These are phyloP conservation scores for Pachliopta kotzebuea DNA, from an alignment of 2,888 invertebrate genomes.

Conservation along the genomic window DNA sequence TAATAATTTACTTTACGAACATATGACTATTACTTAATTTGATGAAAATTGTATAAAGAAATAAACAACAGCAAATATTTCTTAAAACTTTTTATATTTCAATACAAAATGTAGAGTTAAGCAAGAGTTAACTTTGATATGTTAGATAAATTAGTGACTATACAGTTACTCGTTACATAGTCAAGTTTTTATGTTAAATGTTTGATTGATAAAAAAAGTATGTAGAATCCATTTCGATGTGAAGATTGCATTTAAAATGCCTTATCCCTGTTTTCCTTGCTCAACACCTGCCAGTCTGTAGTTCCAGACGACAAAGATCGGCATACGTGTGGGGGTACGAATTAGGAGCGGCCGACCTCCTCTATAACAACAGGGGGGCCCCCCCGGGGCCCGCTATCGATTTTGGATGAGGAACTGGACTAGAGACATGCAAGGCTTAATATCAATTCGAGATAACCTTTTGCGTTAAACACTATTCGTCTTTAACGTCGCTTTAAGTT, in stretches of 20 bases:
- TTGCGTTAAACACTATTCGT: constrained; percentile 31
- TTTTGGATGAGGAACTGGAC: constrained; percentile 79
- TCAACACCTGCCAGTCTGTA: constrained; percentile 42
- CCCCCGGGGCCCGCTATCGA: constrained; percentile 68
- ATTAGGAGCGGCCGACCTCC: constrained; percentile 66
- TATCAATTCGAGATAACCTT: constrained; percentile 73
- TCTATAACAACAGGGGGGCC: constrained; percentile 66
- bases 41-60: too few species aligned
- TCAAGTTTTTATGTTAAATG: too few species aligned
- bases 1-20: too few species aligned
- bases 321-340: constrained; percentile 58
- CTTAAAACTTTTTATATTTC: too few species aligned
- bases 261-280: constrained; percentile 28
- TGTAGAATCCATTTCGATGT: too few species aligned
- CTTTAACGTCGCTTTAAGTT: constrained; percentile 8
- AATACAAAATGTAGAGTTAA: too few species aligned
- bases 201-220: too few species aligned
- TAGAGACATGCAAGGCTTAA: constrained; percentile 77
- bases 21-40: too few species aligned
- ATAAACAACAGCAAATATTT: too few species aligned
- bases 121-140: too few species aligned
- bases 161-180: too few species aligned
- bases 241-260: constrained; percentile 21
- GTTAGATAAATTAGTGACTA: too few species aligned
- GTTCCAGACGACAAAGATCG: constrained; percentile 58